These are phyloP conservation scores for Muscidifurax raptorellus DNA, from an alignment of 1,140 invertebrate genomes.

Conservation along the genomic window DNA sequence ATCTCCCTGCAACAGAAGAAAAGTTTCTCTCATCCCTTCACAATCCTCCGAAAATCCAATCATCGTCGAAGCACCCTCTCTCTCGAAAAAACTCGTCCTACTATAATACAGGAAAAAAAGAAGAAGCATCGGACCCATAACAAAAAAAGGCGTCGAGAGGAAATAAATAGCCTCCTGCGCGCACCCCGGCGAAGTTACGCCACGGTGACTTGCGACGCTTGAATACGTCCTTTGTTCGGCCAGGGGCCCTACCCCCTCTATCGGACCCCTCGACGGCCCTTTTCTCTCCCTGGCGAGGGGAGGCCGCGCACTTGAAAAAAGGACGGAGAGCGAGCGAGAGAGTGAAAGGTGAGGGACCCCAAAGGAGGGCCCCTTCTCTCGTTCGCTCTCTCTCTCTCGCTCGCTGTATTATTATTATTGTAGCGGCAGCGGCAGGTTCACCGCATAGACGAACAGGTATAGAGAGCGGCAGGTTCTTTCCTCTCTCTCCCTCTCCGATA, in stretches of 20 bases:
- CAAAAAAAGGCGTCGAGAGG: neutral
- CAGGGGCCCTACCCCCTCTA: neutral
- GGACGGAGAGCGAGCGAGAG: slow-evolving; percentile 4
- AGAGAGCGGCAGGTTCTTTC: slow-evolving; percentile 26
- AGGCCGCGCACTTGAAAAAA: slow-evolving; percentile 7
- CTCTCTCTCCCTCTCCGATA: neutral
- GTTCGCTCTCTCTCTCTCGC: neutral
- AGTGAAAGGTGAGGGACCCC: slow-evolving; percentile 33
- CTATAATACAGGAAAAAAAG: neutral
- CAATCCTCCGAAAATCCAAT: slow-evolving; percentile 1
- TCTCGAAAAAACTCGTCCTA: neutral
- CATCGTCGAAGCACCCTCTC: slow-evolving; percentile 1
- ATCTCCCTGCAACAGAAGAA: neutral
- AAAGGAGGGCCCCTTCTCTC: slow-evolving; percentile 12
- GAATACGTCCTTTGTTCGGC: slow-evolving; percentile 47
- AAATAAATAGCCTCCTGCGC: slow-evolving; percentile 21
- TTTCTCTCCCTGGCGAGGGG: slow-evolving; percentile 11
- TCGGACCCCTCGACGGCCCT: neutral
- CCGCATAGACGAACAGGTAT: slow-evolving; percentile 40
- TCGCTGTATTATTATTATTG: slow-evolving; percentile 20
- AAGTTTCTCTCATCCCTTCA: neutral
- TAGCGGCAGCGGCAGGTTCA: slow-evolving; percentile 36
- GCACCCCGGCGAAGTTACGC: slow-evolving; percentile 30
- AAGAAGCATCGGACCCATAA: neutral
- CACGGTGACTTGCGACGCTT: slow-evolving; percentile 46